Percentiles rank a stretch among this genome's conserved stretches.
These are phyloP conservation scores for Aleadryas rufinucha DNA, from an alignment of 2,113 vertebrate genomes.

Conservation along the genomic window DNA sequence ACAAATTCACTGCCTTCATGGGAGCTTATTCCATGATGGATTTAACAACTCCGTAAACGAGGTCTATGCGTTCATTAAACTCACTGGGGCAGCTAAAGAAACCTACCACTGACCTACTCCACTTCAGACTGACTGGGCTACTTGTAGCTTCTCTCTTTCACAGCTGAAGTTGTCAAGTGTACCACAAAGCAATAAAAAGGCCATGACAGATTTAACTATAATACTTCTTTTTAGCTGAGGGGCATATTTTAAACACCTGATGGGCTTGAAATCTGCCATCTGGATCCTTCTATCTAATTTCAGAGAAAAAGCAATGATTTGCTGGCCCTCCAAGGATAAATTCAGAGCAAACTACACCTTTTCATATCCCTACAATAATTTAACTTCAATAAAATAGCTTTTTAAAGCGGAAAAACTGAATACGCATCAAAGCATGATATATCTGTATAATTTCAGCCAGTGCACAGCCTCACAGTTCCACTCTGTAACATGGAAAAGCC, in stretches of 20 bases:
- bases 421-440: not conserved
- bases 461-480: not conserved
- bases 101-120: not conserved
- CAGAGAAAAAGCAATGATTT: slow-evolving; percentile 52
- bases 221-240: slow-evolving; percentile 41
- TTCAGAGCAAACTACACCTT: slow-evolving; percentile 37
- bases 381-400: slow-evolving; percentile 44
- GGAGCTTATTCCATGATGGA: not conserved
- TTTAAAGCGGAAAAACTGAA: slow-evolving; percentile 28
- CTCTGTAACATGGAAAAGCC: not conserved
- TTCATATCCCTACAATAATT: slow-evolving; percentile 42
- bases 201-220: slow-evolving; percentile 58
- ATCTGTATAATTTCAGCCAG: slow-evolving; percentile 38
- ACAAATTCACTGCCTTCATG: not conserved
- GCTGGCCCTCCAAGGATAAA: slow-evolving; percentile 45
- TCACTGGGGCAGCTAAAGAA: not conserved
- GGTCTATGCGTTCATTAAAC: not conserved
- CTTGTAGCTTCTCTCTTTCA: slow-evolving; percentile 1
- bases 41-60: slow-evolving; percentile 10
- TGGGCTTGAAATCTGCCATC: slow-evolving; percentile 58
- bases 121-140: not conserved
- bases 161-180: slow-evolving; percentile 41
- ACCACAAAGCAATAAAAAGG: slow-evolving; percentile 53
- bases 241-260: slow-evolving; percentile 64
- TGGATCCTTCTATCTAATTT: slow-evolving; percentile 59